Base-by-base conservation (phyloP, 2,888 invertebrate species). In the Monopis laevigella region DNA sequence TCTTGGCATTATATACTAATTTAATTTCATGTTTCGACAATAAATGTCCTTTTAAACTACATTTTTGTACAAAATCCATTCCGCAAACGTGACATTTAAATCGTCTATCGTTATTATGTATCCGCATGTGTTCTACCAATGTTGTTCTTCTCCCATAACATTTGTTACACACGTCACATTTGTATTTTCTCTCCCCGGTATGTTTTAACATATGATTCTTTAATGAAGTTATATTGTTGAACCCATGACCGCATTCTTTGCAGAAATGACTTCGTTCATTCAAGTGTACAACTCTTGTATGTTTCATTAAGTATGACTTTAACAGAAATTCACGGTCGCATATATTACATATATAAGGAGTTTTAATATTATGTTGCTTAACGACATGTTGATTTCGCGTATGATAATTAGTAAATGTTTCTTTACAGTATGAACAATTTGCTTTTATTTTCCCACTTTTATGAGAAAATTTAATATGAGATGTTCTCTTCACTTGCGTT, bases 121-220 rank as follows among this genome's bases (percentile, higher is more conserved):
- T 77, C 11, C 75, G 28, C 71, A 77, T 70, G 48, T 78, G 77
- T 39, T 77, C 74, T 1, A 68, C 48, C 5, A 78, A 41, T 0
- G 77, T 78, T 27, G 75, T 77, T 46, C 73, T 75, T 14, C 78
- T 59, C 0, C 75, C 75, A 30, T 75, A 78, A 0, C 77, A 64
- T 14, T 77, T 78, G 0, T 51, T 46, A 32, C 78, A 78, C 6
- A 36, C 69, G 0, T 53, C 60, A 44, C 78, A 78, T 24, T 72
- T 67, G 27, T 64, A 70, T 0, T 73, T 68, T 8, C 68, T 53
- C 17, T 77, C 72, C 0, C 77, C 78, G 8, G 67, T 70, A 46
- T 80, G 78, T 2, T 68, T 72, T 0, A 78, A 55, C 78, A 75
- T 74, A 40, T 80, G 78, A 4, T 75, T 74, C 1, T 75, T 70